A percentile compares a stretch with the other conserved stretches of the same genome.
Conservation (phyloP, 2,888 invertebrate genomes). For the Caenorhabditis japonica region DNA sequence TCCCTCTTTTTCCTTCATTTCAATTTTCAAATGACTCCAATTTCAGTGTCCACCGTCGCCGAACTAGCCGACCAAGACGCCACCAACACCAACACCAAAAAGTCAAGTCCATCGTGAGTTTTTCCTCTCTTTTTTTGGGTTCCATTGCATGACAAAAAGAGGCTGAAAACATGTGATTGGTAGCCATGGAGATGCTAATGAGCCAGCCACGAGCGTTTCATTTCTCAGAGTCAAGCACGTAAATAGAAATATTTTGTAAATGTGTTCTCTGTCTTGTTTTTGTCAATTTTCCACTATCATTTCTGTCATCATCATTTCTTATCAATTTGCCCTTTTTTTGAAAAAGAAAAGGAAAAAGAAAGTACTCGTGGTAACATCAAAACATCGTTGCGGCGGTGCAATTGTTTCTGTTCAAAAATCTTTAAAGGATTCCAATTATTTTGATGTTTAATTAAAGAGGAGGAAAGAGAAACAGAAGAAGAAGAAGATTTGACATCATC, state of each 20-base stretch:
- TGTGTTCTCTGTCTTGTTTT: slow-evolving; percentile 10
- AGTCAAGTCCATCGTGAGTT: slow-evolving; percentile 38
- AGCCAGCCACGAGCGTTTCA: not conserved
- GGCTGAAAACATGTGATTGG: not conserved
- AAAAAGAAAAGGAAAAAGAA: too few relatives aligned
- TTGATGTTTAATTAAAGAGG: too few relatives aligned
- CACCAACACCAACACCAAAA: not conserved
- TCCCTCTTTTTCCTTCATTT: too few relatives aligned
- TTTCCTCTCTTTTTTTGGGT: not conserved
- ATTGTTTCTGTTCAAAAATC: too few relatives aligned
- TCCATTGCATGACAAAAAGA: not conserved
- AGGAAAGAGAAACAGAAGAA: too few relatives aligned
- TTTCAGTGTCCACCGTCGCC: slow-evolving; percentile 42
- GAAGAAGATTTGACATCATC: too few relatives aligned
- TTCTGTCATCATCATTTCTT: not conserved
- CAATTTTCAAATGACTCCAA: not conserved
- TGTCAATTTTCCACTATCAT: not conserved
- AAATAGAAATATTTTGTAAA: not conserved
- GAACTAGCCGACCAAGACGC: slow-evolving; percentile 18
- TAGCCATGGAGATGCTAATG: slow-evolving; percentile 16
- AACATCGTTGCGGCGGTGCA: too few relatives aligned
- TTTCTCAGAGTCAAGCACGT: not conserved
- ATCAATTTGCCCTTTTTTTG: not conserved
- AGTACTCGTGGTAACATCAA: not conserved
- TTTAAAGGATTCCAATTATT: too few relatives aligned